Base-by-base conservation (phyloP, 2,797 vertebrate genomes). In the Micropoecilia bifurca region DNA sequence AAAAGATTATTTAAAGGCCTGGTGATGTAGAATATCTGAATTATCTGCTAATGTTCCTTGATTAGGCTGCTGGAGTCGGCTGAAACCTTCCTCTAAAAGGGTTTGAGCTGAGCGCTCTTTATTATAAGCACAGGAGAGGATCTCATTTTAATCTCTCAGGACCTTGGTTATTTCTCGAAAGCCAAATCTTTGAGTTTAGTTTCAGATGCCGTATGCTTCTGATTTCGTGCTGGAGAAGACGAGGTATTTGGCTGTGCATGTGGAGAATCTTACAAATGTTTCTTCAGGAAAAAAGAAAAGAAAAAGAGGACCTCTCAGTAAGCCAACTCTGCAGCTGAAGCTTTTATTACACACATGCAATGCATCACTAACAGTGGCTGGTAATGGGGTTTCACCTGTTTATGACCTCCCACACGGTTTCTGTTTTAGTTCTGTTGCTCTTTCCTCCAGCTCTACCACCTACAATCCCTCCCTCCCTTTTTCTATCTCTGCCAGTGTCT, bases 371-470 rank as follows among this genome's bases (percentile, higher is more conserved):
- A 81, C 74, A 78, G 77, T 63, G 74, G 76, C 74, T 84, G 63
- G 13, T 87, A 87, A 83, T 77, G 71, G 74, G 74, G 20, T 80
- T 53, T 77, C 77, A 90, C 81, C 87, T 88, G 77, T 84, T 83
- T 87, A 80, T 14, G 3, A 79, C 83, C 73, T 84, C 20, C 47
- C 87, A 71, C 81, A 74, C 82, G 9, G 74, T 79, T 83, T 76
- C 87, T 85, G 77, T 88, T 79, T 87, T 81, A 66, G 57, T 88
- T 80, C 59, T 88, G 83, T 84, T 66, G 41, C 83, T 83, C 33
- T 75, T 77, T 87, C 83, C 85, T 81, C 81, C 77, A 88, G 86
- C 83, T 81, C 76, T 86, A 84, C 91, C 89, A 89, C 88, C 90
- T 82, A 85, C 84, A 0, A 47, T 82, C 81, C 78, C 74, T 71